Conservation (phyloP, 2,888 invertebrate genomes). For the Falcaria lacertinaria region DNA sequence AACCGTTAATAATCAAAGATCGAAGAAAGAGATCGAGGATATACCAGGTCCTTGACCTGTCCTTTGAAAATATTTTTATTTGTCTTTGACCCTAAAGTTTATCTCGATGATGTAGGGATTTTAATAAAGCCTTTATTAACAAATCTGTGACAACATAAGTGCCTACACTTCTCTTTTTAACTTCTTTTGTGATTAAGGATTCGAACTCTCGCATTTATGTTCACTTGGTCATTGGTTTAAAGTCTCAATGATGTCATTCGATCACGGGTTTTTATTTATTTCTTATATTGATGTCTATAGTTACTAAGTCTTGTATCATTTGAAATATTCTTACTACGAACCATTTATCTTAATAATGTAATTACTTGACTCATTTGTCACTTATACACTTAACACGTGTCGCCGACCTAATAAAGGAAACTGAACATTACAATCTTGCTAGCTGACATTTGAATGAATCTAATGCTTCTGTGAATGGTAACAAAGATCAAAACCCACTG, state of each 20-base stretch:
- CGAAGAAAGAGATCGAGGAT: too few relatives aligned
- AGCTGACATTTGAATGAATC: neutral
- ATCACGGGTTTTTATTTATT: neutral
- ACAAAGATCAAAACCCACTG: neutral
- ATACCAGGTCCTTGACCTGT: too few relatives aligned
- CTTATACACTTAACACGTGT: conserved; percentile 10
- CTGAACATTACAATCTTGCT: neutral
- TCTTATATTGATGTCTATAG: neutral
- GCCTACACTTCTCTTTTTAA: neutral
- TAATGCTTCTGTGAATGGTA: neutral
- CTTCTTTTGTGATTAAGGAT: neutral
- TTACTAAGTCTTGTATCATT: conserved; percentile 6
- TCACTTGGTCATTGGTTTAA: neutral
- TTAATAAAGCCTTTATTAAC: too few relatives aligned
- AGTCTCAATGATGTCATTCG: conserved; percentile 1
- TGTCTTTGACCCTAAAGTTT: too few relatives aligned
- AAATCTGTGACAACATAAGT: neutral
- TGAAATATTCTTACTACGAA: conserved; percentile 15
- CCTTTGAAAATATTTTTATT: too few relatives aligned
- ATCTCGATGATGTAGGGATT: too few relatives aligned
- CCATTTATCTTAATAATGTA: conserved; percentile 12
- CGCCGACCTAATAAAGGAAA: conserved; percentile 6
- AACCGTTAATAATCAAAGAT: too few relatives aligned
- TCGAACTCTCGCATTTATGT: neutral
- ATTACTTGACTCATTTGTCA: conserved; percentile 21